Base-by-base conservation (phyloP, 2,888 invertebrate genomes). In the Liopterus haemorrhoidalis region DNA sequence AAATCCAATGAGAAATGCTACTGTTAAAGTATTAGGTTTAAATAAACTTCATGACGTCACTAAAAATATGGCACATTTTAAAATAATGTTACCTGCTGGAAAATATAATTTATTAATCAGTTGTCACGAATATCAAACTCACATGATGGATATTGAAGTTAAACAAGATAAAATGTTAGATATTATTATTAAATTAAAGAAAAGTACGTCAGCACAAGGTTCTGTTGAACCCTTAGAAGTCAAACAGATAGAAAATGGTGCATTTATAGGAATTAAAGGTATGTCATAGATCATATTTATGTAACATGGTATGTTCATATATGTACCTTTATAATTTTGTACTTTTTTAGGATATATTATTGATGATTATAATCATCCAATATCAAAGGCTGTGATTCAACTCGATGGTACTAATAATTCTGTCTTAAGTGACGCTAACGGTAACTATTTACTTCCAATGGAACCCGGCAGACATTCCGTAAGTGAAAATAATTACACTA, bases 1-100 rank as follows among this genome's bases (percentile, higher is more conserved):
- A 4, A 66, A 75, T 16, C 80, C 84, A 1, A 67, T 91, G 59
- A 71, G 81, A 1, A 77, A 84, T 44, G 91, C 92, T 0, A 73
- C 72, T 1, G 71, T 96, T 1, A 70, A 72, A 4, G 72, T 96
- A 1, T 67, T 75, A 24, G 79, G 79, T 30, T 65, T 73, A 41
- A 68, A 73, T 44, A 68, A 73, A 0, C 64, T 71, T 20, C 78
- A 79, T 59, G 72, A 75, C 35, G 81, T 86, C 0, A 73, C 82
- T 0, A 71, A 71, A 56, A 85, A 82, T 63, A 72, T 73, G 55
- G 90, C 85, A 0, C 75, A 76, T 57, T 90, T 82, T 65, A 81
- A 81, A 61, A 69, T 83, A 35, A 75, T 84, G 59, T 68, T 90
- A 37, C 79, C 85, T 6, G 73, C 78, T 2, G 89, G 85, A 0